Conservation (phyloP, 2,113 vertebrate genomes). For the Mungos mungo region DNA sequence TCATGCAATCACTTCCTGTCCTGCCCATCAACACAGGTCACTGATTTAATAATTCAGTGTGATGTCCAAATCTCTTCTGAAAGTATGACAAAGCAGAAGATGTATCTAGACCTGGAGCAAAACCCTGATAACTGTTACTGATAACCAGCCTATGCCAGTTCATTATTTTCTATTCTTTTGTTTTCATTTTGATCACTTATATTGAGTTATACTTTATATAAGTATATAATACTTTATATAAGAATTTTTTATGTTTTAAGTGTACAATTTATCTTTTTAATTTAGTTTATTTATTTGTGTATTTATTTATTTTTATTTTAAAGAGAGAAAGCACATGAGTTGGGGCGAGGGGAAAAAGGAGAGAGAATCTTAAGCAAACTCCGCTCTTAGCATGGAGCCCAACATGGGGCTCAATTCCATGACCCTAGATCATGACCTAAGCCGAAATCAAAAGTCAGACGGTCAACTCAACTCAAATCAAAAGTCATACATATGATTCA, state of each 20-base stretch:
- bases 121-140: not conserved
- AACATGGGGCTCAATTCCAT: too few species aligned
- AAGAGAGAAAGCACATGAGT: too few species aligned
- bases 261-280: not conserved
- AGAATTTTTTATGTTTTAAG: not conserved
- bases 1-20: not conserved
- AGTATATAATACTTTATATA: not conserved
- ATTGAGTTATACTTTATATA: not conserved
- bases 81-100: not conserved
- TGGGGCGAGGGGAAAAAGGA: too few species aligned
- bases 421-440: too few species aligned
- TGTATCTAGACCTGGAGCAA: not conserved
- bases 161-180: not conserved
- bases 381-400: too few species aligned
- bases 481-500: not conserved
- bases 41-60: not conserved
- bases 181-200: not conserved
- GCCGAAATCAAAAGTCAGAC: too few species aligned
- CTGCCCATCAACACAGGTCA: rapidly evolving
- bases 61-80: not conserved
- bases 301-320: too few species aligned
- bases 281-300: too few species aligned
- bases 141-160: not conserved
- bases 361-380: too few species aligned
- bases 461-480: too few species aligned